Evolutionary conservation across 1,140 invertebrate species (phyloP), one percentile per base, ranked within the genome.

Genomic region (Drosophila eugracilis): DNA sequence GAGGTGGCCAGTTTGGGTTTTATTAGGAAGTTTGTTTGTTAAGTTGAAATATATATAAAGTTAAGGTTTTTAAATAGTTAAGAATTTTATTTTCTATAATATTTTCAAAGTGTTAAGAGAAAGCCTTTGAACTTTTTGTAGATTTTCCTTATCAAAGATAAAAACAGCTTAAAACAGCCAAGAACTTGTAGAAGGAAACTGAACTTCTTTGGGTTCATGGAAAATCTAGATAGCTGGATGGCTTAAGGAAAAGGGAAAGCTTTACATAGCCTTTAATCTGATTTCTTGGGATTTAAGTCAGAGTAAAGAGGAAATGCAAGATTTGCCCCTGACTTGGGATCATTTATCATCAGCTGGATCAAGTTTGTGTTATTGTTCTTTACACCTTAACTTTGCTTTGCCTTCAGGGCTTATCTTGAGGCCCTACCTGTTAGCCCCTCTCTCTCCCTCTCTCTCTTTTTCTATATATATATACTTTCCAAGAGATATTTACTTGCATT

Each of bases 211-310:
- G 10, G 4, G 10, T 42, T 41, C 17, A 19, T 41, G 17, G 17
- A 12, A 37, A 37, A 9, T 15, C 14, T 5, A 37, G 34, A 15
- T 44, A n/a, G n/a, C n/a, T n/a, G n/a, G n/a, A n/a, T n/a, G n/a
- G 39, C 22, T 4, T 41, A 17, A 17, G 6, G 3, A 22, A 58
- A 36, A n/a, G 22, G 5, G 17, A 57, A 22, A 57, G 30, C 28
- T 10, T 42, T n/a, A 4, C 1, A 1, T 4, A 5, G 15, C 7
- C n/a, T 19, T 30, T 12, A 55, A 36, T 44, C 39, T n/a, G 39
- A 36, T 58, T 58, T 44, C 52, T 63, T 9, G 52, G 53, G 17
- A 58, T 44, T 34, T 36, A n/a, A n/a, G n/a, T n/a, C n/a, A n/a
- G n/a, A 15, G 26, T 24, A 15, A 5, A 14, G 22, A 21, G 59